Percentiles rank a stretch among this genome's conserved stretches.
Evolutionary conservation across 2,113 vertebrate species (phyloP).

Genomic region (Climacteris rufus): DNA sequence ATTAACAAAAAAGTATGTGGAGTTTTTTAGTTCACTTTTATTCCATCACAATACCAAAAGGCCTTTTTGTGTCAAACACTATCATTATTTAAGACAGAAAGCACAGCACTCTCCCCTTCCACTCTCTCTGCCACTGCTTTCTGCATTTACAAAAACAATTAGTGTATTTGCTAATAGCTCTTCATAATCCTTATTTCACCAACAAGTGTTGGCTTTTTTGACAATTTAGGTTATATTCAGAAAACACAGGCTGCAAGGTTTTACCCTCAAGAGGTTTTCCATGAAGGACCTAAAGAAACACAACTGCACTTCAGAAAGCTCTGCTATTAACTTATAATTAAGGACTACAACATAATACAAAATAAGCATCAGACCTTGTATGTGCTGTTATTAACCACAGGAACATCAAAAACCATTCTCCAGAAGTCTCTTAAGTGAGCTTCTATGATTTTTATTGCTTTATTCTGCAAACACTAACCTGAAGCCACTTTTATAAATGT

Average conservation of each 20-base stretch:
- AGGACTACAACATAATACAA: neutral
- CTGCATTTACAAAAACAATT: neutral
- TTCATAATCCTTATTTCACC: neutral
- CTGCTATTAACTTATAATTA: neutral
- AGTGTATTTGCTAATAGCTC: neutral
- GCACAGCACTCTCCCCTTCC: neutral
- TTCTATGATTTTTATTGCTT: neutral
- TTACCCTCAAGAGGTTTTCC: neutral
- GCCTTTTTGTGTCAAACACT: neutral
- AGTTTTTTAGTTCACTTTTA: neutral
- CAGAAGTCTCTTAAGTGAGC: neutral
- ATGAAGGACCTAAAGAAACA: neutral
- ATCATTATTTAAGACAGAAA: neutral
- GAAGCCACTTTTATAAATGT: neutral
- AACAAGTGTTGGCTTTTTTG: neutral
- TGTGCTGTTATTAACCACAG: neutral
- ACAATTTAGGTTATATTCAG: neutral
- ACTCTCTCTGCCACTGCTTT: neutral
- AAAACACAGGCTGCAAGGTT: neutral
- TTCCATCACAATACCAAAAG: neutral
- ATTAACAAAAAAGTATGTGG: neutral
- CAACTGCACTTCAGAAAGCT: neutral
- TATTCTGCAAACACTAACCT: neutral
- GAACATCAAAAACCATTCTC: neutral
- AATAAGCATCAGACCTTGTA: neutral